Percentiles rank a stretch among this genome's conserved stretches.
Conservation (phyloP, 2,113 vertebrate species). For the Alligator mississippiensis region DNA sequence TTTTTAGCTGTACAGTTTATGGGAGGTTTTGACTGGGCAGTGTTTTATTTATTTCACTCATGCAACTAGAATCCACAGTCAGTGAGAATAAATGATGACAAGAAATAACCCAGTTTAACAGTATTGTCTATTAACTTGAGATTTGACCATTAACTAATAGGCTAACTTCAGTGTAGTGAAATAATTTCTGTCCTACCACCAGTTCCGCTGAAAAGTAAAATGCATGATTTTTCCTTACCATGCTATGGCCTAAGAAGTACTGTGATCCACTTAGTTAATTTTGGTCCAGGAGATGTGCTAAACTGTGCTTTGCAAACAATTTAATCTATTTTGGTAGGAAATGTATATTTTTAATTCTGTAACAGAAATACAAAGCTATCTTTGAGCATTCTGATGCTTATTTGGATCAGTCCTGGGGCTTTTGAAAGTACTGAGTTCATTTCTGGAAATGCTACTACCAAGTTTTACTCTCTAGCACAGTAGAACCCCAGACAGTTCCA, state of each 20-base stretch:
- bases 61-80: neutral
- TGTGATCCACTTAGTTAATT: neutral
- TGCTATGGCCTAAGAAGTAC: neutral
- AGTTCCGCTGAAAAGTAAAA: neutral
- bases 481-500: neutral
- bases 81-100: neutral
- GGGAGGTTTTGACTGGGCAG: neutral
- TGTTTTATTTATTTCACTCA: conserved; percentile 10
- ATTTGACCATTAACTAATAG: conserved; percentile 22
- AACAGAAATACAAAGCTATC: neutral
- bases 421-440: neutral
- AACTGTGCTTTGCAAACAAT: neutral
- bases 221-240: neutral
- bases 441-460: neutral
- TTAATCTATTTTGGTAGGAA: neutral
- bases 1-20: conserved; percentile 25
- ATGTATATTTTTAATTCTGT: neutral
- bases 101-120: neutral
- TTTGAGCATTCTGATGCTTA: neutral
- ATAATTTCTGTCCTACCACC: neutral
- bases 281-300: neutral
- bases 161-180: neutral
- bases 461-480: too few relatives aligned
- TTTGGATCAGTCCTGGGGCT: neutral
- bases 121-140: neutral